Percentiles rank a stretch among this genome's conserved stretches.
phyloP scores from a whole-genome alignment of 1,140 invertebrate genomes.

The Wiebesia pumilae region DNA sequence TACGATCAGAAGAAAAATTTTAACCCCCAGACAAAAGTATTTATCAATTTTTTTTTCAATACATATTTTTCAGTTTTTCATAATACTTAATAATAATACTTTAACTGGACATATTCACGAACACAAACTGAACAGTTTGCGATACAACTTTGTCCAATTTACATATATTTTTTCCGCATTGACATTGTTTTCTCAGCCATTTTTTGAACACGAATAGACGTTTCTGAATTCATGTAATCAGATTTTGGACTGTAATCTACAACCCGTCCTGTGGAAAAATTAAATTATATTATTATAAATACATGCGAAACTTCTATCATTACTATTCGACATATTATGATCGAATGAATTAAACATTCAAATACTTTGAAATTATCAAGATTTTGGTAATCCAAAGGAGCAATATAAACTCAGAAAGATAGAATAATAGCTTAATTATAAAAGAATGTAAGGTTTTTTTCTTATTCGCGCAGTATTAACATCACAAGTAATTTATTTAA shows the following conservation, averaged over 20 bases:
- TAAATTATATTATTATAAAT: neutral
- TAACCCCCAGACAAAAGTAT: neutral
- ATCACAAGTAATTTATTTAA: no score
- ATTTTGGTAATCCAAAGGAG: no score
- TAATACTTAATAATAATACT: neutral
- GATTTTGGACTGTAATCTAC: conserved; percentile 14
- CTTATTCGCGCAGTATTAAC: no score
- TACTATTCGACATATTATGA: neutral
- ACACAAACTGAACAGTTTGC: neutral
- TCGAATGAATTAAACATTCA: neutral
- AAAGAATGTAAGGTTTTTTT: no score
- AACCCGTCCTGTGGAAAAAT: conserved; percentile 31
- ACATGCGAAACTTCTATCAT: neutral
- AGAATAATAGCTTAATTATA: no score
- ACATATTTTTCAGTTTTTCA: neutral
- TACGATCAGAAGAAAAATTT: neutral
- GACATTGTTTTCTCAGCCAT: conserved; percentile 43
- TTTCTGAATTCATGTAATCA: conserved; percentile 13
- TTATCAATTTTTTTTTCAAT: no score
- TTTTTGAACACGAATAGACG: conserved; percentile 40
- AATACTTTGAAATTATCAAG: neutral
- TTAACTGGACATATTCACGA: neutral
- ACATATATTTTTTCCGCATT: conserved; percentile 5
- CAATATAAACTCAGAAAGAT: no score
- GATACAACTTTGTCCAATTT: neutral